A percentile compares a stretch with the other conserved stretches of the same genome.
phyloP scores from a whole-genome alignment of 2,888 invertebrate genomes.

The Stramonita haemastoma region DNA sequence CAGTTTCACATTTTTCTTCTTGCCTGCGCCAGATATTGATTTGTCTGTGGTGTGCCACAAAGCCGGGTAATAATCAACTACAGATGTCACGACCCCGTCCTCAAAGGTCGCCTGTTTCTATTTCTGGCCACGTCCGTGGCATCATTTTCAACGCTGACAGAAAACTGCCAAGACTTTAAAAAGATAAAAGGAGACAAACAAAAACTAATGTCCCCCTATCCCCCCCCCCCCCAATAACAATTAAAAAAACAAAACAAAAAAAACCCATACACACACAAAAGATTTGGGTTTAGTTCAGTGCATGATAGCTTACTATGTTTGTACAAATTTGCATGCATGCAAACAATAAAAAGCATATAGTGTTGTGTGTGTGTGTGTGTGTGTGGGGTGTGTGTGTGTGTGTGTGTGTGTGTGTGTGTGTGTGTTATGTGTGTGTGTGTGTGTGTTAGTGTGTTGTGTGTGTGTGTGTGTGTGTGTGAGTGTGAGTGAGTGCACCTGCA shows the following conservation, averaged over 20 bases:
- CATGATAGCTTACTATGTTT: too few relatives aligned
- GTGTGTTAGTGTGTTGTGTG: too few relatives aligned
- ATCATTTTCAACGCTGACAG: not conserved
- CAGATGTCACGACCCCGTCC: conserved; percentile 26
- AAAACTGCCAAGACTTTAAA: not conserved
- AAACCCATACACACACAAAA: not conserved
- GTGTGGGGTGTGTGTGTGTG: too few relatives aligned
- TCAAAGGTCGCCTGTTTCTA: conserved; percentile 19
- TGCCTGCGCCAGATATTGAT: conserved; percentile 17
- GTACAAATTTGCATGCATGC: too few relatives aligned
- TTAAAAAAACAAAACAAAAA: not conserved
- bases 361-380: too few relatives aligned
- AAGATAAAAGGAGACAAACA: not conserved
- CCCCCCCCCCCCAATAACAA: too few relatives aligned
- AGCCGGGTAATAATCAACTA: conserved; percentile 13
- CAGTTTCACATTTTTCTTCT: conserved; percentile 13
- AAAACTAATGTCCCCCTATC: not conserved
- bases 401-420: too few relatives aligned
- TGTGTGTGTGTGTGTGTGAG: too few relatives aligned
- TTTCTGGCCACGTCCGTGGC: conserved; percentile 8
- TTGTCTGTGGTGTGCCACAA: conserved; percentile 22
- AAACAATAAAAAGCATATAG: not conserved
- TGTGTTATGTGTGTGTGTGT: too few relatives aligned
- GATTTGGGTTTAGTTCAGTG: not conserved
- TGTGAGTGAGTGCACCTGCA: too few relatives aligned